Conservation (phyloP, 2,113 vertebrate species). For the Oryzias celebensis region DNA sequence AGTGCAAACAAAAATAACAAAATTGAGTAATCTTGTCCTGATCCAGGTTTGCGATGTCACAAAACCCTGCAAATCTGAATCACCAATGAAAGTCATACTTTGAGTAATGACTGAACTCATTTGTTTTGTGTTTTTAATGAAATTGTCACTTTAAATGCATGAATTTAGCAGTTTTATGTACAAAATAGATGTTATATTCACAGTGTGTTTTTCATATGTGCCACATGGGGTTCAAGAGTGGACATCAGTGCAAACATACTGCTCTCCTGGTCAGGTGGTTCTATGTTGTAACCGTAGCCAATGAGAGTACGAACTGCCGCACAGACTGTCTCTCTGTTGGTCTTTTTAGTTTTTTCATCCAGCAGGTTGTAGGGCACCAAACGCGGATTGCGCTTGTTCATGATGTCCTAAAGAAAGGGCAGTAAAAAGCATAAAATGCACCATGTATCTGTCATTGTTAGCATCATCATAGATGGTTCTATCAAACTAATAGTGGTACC, state of each 20-base stretch:
- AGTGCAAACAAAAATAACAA: too few relatives aligned
- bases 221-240: neutral
- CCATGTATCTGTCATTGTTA: neutral
- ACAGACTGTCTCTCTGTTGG: slow-evolving; percentile 89
- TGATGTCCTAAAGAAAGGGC: slow-evolving; percentile 79
- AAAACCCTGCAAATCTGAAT: too few relatives aligned
- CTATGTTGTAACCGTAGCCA: slow-evolving; percentile 92
- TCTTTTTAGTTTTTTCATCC: slow-evolving; percentile 92
- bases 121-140: too few relatives aligned
- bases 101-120: too few relatives aligned
- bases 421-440: neutral
- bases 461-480: neutral
- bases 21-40: too few relatives aligned
- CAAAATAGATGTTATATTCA: too few relatives aligned
- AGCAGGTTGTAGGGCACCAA: slow-evolving; percentile 90
- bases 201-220: too few relatives aligned
- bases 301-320: slow-evolving; percentile 89
- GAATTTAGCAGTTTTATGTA: neutral
- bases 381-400: slow-evolving; percentile 88
- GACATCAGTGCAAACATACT: slow-evolving; percentile 70
- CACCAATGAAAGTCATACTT: too few relatives aligned
- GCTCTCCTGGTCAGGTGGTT: slow-evolving; percentile 90
- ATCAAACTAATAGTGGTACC: slow-evolving; percentile 55
- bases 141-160: too few relatives aligned
- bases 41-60: too few relatives aligned